Evolutionary conservation across 2,888 invertebrate genomes (phyloP).

Genomic region (Mimas tiliae): DNA sequence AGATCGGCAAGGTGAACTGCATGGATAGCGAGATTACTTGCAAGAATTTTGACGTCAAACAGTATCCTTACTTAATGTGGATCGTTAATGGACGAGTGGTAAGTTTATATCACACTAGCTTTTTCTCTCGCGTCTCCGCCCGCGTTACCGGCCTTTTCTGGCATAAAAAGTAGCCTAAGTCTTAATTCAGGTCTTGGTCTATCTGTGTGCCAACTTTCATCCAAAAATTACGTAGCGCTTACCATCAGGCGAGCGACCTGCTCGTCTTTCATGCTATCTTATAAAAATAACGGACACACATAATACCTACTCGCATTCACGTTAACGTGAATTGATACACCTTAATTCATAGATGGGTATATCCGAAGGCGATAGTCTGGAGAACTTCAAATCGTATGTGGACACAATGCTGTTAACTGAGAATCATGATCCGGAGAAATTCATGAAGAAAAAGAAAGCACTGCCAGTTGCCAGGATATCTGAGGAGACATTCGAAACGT

Average conservation of each 20-base stretch:
- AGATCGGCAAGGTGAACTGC: constrained; percentile 94
- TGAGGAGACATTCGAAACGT: constrained; percentile 89
- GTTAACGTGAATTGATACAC: no score
- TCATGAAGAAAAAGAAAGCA: constrained; percentile 76
- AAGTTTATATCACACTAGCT: constrained; percentile 46
- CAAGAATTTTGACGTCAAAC: constrained; percentile 91
- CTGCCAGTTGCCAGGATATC: constrained; percentile 86
- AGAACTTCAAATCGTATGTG: constrained; percentile 89
- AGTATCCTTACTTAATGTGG: constrained; percentile 95
- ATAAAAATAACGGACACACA: no score
- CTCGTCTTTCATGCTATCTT: no score
- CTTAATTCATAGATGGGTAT: constrained; percentile 86
- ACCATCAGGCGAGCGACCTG: no score
- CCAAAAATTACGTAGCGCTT: no score
- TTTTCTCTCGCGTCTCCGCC: no score
- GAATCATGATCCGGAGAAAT: constrained; percentile 77
- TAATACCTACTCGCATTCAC: no score
- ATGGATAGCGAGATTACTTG: constrained; percentile 90
- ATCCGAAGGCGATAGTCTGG: constrained; percentile 87
- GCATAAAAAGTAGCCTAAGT: no score
- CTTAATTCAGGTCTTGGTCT: no score
- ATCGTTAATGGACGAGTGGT: constrained; percentile 94
- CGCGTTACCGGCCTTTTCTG: no score
- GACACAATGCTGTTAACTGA: constrained; percentile 86
- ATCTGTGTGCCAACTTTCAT: no score